Evolutionary conservation across 2,113 vertebrate species (phyloP).

Genomic region (Gavialis gangeticus): DNA sequence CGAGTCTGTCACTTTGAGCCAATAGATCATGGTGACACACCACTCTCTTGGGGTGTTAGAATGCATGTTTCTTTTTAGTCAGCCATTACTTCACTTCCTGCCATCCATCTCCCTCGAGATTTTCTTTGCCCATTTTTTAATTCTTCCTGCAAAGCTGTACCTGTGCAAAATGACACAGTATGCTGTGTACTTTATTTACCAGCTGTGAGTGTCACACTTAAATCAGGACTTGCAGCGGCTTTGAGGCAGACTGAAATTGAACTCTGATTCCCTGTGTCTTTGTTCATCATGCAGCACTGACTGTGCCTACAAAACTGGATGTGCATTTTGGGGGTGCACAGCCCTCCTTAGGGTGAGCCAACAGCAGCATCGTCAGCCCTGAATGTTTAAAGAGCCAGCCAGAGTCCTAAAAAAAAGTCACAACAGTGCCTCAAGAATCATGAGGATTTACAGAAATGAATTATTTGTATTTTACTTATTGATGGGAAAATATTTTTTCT

Average conservation of each 20-base stretch:
- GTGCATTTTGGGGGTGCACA: neutral
- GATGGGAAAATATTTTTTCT: slow-evolving; percentile 25
- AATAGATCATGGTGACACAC: neutral
- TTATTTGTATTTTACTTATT: neutral
- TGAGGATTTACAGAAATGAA: neutral
- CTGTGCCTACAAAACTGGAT: neutral
- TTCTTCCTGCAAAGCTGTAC: neutral
- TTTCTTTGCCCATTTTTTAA: neutral
- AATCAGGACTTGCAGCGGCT: neutral
- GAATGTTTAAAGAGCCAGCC: neutral
- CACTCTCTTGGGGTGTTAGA: neutral
- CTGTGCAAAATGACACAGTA: neutral
- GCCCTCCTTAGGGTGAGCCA: neutral
- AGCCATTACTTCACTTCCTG: slow-evolving; percentile 43
- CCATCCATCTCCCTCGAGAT: neutral
- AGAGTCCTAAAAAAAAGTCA: neutral
- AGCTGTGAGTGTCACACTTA: neutral
- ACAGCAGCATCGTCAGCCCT: neutral
- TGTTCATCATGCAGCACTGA: neutral
- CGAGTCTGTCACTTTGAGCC: slow-evolving; percentile 11
- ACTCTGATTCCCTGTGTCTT: neutral
- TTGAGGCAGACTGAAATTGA: slow-evolving; percentile 4
- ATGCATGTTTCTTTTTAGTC: neutral
- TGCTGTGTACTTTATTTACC: neutral
- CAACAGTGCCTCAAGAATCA: neutral